phyloP scores from a whole-genome alignment of 2,113 vertebrate species.

The Indicator indicator region DNA sequence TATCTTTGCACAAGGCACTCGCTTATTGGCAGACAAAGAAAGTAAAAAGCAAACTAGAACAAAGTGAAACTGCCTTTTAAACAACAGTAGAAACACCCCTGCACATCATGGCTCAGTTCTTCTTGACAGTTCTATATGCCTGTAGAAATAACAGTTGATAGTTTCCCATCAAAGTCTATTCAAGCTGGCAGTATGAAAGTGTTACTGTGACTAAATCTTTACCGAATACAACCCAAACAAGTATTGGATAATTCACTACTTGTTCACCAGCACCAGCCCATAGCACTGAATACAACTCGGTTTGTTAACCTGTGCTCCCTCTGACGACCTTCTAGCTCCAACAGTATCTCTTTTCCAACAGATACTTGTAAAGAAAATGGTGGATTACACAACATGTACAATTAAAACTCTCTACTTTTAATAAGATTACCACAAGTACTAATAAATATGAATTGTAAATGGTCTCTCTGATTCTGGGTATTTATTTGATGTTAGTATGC shows the following conservation, averaged over 20 bases:
- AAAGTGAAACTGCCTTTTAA: neutral
- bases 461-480: neutral
- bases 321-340: neutral
- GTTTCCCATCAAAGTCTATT: neutral
- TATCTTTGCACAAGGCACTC: neutral
- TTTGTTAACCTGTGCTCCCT: neutral
- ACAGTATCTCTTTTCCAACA: neutral
- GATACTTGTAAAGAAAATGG: neutral
- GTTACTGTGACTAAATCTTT: neutral
- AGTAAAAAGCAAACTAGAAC: neutral
- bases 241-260: neutral
- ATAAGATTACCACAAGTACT: neutral
- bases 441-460: neutral
- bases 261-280: neutral
- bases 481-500: neutral
- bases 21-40: neutral
- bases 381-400: neutral
- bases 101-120: neutral
- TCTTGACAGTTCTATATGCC: neutral
- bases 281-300: neutral
- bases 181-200: neutral
- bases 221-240: neutral
- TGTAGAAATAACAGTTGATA: neutral
- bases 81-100: rapidly evolving
- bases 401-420: neutral